Conservation (phyloP, 2,113 vertebrate species). For the Xenus cinereus region DNA sequence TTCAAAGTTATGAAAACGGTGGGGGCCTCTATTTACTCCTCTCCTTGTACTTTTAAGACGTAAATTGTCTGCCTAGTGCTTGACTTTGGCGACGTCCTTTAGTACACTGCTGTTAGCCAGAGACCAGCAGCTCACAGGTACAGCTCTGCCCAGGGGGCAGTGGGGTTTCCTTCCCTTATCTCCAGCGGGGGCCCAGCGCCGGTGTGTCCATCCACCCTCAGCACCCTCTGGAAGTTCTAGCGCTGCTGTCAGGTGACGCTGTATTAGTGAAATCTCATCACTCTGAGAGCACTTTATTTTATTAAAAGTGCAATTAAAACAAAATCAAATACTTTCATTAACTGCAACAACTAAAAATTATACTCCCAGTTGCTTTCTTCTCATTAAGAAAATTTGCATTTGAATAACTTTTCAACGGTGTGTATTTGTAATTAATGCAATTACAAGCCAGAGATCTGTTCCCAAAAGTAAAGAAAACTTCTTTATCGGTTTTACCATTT, state of each 20-base stretch:
- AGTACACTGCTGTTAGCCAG: not conserved
- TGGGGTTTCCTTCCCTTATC: not conserved
- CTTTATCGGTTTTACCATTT: slow-evolving; percentile 64
- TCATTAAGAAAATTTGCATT: slow-evolving; percentile 66
- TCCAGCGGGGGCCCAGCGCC: not conserved
- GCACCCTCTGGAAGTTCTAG: not conserved
- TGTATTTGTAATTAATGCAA: slow-evolving; percentile 69
- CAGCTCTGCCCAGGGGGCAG: not conserved
- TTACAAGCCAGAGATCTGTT: slow-evolving; percentile 61
- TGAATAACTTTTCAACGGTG: slow-evolving; percentile 64
- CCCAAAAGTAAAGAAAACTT: slow-evolving; percentile 58
- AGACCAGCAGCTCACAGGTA: not conserved
- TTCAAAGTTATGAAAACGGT: not conserved
- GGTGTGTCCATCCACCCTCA: not conserved
- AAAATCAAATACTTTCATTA: slow-evolving; percentile 70
- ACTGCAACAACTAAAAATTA: slow-evolving; percentile 62
- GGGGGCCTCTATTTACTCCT: not conserved
- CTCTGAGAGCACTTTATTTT: slow-evolving; percentile 57
- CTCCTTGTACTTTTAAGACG: not conserved
- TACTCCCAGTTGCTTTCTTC: slow-evolving; percentile 58
- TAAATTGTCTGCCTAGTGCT: not conserved
- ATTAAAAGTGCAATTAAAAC: slow-evolving; percentile 75
- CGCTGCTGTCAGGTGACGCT: slow-evolving; percentile 8
- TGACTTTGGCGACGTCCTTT: not conserved
- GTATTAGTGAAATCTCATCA: slow-evolving; percentile 64